Conservation (phyloP, 2,113 vertebrate species). For the Isurus oxyrinchus region DNA sequence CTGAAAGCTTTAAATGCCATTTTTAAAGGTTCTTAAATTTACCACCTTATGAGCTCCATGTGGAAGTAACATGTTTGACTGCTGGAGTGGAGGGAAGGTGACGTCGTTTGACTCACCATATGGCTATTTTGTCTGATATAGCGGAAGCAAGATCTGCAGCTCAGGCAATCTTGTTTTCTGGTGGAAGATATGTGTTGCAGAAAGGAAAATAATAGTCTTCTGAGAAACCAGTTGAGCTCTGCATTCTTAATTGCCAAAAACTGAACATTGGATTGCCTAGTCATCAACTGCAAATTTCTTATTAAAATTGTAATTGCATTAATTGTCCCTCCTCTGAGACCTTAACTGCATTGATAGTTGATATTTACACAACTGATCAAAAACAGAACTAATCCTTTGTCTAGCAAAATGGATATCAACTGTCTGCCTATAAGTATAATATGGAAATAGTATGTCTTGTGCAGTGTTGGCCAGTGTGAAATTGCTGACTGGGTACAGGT, state of each 20-base stretch:
- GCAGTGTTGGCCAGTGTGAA: neutral
- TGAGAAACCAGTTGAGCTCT: neutral
- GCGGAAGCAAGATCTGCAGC: neutral
- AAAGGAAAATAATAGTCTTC: neutral
- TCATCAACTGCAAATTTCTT: neutral
- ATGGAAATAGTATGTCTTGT: neutral
- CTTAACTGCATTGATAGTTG: neutral
- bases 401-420: neutral
- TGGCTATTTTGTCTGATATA: neutral
- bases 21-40: neutral
- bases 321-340: neutral
- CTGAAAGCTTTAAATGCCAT: neutral
- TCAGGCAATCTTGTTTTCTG: neutral
- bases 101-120: neutral
- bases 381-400: neutral
- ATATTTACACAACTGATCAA: neutral
- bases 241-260: neutral
- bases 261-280: neutral
- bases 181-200: neutral
- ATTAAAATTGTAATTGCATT: neutral
- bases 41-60: neutral
- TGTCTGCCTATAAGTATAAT: neutral
- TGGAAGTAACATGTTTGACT: neutral
- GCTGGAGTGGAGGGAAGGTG: neutral
- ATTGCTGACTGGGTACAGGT: neutral